Conservation (phyloP, 2,113 vertebrate species). For the Canis aureus region DNA sequence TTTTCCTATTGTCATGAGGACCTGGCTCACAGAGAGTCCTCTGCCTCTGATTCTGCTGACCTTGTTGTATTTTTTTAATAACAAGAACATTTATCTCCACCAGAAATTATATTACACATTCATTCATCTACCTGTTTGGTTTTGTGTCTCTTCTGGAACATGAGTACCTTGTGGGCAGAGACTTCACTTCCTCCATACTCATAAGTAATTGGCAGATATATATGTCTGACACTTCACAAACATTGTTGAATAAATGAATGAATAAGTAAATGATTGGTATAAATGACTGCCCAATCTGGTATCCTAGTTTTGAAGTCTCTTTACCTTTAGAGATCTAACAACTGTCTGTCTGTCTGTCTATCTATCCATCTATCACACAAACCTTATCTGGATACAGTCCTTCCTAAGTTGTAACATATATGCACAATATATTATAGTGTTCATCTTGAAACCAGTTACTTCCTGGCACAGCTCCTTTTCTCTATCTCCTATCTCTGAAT, state of each 20-base stretch:
- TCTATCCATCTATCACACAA: background rate
- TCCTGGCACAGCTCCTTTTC: background rate
- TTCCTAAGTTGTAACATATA: background rate
- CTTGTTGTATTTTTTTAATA: background rate
- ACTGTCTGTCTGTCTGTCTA: too few species aligned
- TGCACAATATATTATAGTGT: background rate
- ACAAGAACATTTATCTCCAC: background rate
- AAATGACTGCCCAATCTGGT: background rate
- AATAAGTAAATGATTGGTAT: background rate
- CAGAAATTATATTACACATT: background rate
- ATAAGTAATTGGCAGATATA: background rate
- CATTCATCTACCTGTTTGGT: background rate
- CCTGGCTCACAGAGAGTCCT: background rate
- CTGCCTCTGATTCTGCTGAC: background rate
- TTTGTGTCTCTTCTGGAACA: background rate
- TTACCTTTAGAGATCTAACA: background rate
- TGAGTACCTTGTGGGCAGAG: background rate
- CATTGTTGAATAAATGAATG: background rate
- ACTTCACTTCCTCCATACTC: background rate
- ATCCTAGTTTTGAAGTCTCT: background rate
- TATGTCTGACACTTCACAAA: background rate
- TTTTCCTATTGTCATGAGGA: background rate
- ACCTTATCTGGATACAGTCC: background rate
- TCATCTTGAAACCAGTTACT: background rate
- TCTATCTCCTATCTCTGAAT: background rate